These are phyloP conservation scores for Hirtodrosophila confusa DNA, from an alignment of 2,888 invertebrate genomes.

Conservation along the genomic window DNA sequence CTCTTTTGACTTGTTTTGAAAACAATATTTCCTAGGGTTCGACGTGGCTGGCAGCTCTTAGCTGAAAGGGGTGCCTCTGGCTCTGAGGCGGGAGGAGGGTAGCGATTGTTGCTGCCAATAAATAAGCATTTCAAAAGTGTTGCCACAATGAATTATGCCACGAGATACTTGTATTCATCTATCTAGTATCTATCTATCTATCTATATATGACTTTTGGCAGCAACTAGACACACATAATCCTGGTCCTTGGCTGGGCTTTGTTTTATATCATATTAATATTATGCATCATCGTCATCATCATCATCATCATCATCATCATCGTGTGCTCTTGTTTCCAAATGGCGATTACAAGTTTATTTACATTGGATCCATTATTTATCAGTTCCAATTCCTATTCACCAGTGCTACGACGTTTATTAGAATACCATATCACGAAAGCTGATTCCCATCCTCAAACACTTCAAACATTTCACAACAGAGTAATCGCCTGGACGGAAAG, in stretches of 20 bases:
- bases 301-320: neutral
- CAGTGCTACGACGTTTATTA: too few relatives aligned
- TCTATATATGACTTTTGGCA: too few relatives aligned
- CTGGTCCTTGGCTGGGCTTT: conserved; percentile 1
- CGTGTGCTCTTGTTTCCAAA: too few relatives aligned
- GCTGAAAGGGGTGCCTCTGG: neutral
- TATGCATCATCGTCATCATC: conserved; percentile 1
- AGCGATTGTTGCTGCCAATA: conserved; percentile 20
- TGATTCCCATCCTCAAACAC: too few relatives aligned
- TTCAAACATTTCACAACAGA: too few relatives aligned
- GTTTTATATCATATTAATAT: conserved; percentile 3
- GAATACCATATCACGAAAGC: too few relatives aligned
- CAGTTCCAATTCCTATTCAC: too few relatives aligned
- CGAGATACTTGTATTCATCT: neutral
- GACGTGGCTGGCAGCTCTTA: conserved; percentile 7
- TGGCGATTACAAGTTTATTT: too few relatives aligned
- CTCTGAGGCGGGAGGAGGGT: neutral
- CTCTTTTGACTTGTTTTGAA: conserved; percentile 33
- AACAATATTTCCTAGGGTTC: conserved; percentile 39
- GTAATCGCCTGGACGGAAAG: too few relatives aligned
- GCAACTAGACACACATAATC: conserved; percentile 1
- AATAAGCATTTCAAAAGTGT: conserved; percentile 29
- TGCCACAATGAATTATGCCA: conserved; percentile 23
- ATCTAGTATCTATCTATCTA: too few relatives aligned
- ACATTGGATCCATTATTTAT: too few relatives aligned